Evolutionary conservation across 2,888 invertebrate genomes (phyloP).

Genomic region (Augochlorella aurata): DNA sequence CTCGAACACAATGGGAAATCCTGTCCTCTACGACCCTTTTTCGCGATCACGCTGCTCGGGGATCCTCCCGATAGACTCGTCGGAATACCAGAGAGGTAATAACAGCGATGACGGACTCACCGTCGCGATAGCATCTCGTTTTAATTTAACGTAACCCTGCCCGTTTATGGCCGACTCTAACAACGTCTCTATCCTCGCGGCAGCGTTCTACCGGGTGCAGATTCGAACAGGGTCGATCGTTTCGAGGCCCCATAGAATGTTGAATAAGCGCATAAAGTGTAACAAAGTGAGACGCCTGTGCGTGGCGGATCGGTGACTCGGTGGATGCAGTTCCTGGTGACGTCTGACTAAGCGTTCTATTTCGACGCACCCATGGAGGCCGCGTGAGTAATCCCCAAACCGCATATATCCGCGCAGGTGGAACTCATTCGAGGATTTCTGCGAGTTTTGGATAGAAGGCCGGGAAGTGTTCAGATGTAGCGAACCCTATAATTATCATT

Average conservation of each 20-base stretch:
- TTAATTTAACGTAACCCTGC: constrained; percentile 40
- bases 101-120: constrained; percentile 15
- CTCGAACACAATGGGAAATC: neutral
- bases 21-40: neutral
- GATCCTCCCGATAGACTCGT: neutral
- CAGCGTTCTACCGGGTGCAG: constrained; percentile 4
- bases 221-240: constrained; percentile 34
- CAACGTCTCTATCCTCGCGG: constrained; percentile 3
- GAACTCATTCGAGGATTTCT: constrained; percentile 67
- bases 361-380: constrained; percentile 70
- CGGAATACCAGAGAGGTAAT: constrained; percentile 6
- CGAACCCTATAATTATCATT: constrained; percentile 52
- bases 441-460: constrained; percentile 69
- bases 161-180: constrained; percentile 27
- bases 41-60: neutral
- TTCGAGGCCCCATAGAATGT: constrained; percentile 30
- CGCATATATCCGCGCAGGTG: constrained; percentile 67
- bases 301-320: constrained; percentile 63
- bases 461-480: constrained; percentile 57
- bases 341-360: constrained; percentile 76
- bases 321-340: constrained; percentile 70
- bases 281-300: constrained; percentile 58
- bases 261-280: constrained; percentile 53
- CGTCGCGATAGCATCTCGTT: constrained; percentile 39
- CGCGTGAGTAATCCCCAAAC: constrained; percentile 72